These are phyloP conservation scores for Tanytarsus gracilentus DNA, from an alignment of 2,888 invertebrate species.

Conservation along the genomic window DNA sequence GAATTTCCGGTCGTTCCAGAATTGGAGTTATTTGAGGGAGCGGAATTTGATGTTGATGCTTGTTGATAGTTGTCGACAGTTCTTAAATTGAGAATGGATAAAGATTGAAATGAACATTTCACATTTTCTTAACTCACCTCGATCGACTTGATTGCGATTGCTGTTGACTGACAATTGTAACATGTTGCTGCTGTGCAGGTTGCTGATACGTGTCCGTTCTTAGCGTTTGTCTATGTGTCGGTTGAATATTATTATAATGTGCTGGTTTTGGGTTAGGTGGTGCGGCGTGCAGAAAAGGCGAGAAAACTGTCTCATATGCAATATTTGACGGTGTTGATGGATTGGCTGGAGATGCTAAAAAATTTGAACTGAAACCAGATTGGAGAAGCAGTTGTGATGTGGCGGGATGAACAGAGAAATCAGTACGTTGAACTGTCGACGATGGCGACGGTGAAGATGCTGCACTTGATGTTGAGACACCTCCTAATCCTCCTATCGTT, in stretches of 20 bases:
- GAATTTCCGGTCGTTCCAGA: constrained; percentile 11
- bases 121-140: neutral
- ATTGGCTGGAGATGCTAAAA: constrained; percentile 53
- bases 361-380: constrained; percentile 49
- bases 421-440: constrained; percentile 36
- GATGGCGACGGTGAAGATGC: constrained; percentile 40
- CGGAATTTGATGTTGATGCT: constrained; percentile 36
- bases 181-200: constrained; percentile 40
- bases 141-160: constrained; percentile 31
- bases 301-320: constrained; percentile 73
- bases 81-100: constrained; percentile 48
- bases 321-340: constrained; percentile 65
- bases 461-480: constrained; percentile 35
- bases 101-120: constrained; percentile 38
- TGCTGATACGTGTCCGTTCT: constrained; percentile 29
- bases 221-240: constrained; percentile 31
- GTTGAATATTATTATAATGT: constrained; percentile 51
- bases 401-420: constrained; percentile 45
- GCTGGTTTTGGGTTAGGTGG: constrained; percentile 56
- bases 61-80: constrained; percentile 32
- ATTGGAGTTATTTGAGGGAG: constrained; percentile 31
- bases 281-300: constrained; percentile 67
- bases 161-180: constrained; percentile 41
- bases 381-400: constrained; percentile 58
- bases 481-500: constrained; percentile 35